Evolutionary conservation across 1,140 invertebrate species (phyloP).

Genomic region (Fopius arisanus): DNA sequence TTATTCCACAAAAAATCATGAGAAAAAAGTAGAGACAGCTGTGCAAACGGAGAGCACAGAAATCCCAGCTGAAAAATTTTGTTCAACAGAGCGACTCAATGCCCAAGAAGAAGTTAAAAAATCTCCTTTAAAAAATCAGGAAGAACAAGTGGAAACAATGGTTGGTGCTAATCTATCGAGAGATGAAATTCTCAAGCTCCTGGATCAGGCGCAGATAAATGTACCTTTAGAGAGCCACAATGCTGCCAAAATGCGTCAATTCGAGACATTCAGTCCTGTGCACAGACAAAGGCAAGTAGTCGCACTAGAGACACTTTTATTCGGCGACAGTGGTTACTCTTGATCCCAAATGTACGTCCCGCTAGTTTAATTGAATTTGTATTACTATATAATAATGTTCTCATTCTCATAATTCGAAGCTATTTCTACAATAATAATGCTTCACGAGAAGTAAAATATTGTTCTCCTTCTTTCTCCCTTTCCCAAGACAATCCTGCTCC

Average conservation of each 20-base stretch:
- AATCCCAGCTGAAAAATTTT: background rate
- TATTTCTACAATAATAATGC: constrained; percentile 17
- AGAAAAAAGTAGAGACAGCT: background rate
- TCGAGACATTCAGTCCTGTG: constrained; percentile 18
- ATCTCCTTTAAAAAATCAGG: background rate
- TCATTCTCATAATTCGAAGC: background rate
- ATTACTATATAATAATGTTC: background rate
- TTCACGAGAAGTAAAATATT: background rate
- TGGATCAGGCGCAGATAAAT: constrained; percentile 58
- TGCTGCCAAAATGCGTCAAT: constrained; percentile 36
- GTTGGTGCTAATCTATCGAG: constrained; percentile 42
- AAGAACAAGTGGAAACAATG: background rate
- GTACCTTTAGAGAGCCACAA: constrained; percentile 42
- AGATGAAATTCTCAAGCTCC: constrained; percentile 55
- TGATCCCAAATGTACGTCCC: constrained; percentile 14
- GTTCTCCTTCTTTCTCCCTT: background rate
- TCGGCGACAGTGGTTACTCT: constrained; percentile 51
- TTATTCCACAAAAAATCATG: background rate
- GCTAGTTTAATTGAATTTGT: background rate
- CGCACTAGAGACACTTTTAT: constrained; percentile 56
- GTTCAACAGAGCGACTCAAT: background rate
- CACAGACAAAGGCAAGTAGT: constrained; percentile 57
- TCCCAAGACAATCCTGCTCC: background rate
- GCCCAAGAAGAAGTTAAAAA: background rate
- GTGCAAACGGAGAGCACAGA: background rate